Evolutionary conservation across 2,888 invertebrate species (phyloP).

Genomic region (Eulithis testata): DNA sequence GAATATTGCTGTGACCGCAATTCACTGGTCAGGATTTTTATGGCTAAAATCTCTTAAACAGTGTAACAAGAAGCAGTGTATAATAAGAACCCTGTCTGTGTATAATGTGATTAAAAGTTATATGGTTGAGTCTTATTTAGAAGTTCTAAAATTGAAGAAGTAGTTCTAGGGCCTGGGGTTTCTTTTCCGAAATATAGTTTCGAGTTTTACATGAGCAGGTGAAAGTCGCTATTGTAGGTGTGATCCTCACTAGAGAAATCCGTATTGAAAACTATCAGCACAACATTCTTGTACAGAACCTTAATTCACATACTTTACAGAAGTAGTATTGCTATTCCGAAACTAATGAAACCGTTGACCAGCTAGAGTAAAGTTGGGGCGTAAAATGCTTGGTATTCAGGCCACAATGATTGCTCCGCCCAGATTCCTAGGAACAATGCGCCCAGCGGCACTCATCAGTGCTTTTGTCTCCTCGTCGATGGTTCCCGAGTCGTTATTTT

Average conservation of each 20-base stretch:
- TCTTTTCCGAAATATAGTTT: not conserved
- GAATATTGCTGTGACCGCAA: not conserved
- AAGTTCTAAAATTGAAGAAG: too few species aligned
- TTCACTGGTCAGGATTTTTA: not conserved
- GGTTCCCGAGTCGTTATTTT: slow-evolving; percentile 23
- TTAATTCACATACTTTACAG: not conserved
- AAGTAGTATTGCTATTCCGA: not conserved
- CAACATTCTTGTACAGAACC: not conserved
- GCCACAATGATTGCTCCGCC: slow-evolving; percentile 70
- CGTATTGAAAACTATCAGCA: not conserved
- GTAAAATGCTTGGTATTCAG: slow-evolving; percentile 62
- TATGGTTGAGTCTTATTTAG: too few species aligned
- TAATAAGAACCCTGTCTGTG: too few species aligned
- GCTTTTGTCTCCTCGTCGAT: slow-evolving; percentile 60
- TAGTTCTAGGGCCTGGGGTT: too few species aligned
- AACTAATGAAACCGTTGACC: slow-evolving; percentile 37
- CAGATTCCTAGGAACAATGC: slow-evolving; percentile 64
- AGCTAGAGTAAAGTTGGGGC: slow-evolving; percentile 43
- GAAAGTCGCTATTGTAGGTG: not conserved
- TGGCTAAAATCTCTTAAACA: too few species aligned
- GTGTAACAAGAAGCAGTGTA: too few species aligned
- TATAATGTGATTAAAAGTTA: not conserved
- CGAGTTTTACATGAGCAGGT: not conserved
- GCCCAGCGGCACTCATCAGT: slow-evolving; percentile 52
- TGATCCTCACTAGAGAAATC: not conserved